These are phyloP conservation scores for Pristiophorus japonicus DNA, from an alignment of 2,113 vertebrate genomes.

Conservation along the genomic window DNA sequence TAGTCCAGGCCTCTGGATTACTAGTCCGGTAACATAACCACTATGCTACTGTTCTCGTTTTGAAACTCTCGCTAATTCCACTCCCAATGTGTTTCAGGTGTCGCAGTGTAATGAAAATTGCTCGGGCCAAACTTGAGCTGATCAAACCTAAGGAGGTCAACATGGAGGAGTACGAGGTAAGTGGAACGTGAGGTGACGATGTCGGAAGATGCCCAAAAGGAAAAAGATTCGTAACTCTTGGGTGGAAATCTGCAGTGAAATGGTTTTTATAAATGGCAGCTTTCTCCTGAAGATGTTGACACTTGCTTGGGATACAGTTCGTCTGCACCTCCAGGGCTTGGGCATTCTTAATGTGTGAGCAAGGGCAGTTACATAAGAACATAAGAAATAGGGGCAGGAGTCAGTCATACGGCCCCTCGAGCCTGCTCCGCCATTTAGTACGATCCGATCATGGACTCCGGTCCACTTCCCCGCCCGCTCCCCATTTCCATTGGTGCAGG, in stretches of 20 bases:
- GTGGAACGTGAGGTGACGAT: constrained; percentile 40
- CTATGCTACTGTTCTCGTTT: no score
- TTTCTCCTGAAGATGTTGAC: not conserved
- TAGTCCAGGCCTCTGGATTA: no score
- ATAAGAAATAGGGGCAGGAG: no score
- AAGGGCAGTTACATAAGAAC: not conserved
- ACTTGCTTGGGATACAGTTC: not conserved
- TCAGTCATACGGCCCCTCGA: no score
- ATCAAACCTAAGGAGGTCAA: constrained; percentile 93
- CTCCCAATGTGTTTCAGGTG: constrained; percentile 60
- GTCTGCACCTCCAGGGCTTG: not conserved
- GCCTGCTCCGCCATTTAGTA: no score
- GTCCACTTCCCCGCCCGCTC: no score
- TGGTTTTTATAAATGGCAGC: not conserved
- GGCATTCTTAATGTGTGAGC: not conserved
- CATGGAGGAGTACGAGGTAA: constrained; percentile 90
- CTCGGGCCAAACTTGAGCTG: constrained; percentile 88
- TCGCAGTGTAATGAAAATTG: constrained; percentile 93
- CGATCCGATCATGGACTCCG: no score
- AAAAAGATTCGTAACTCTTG: not conserved
- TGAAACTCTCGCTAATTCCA: not conserved
- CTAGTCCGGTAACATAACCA: no score
- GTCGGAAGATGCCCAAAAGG: not conserved
- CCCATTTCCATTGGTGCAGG: no score
- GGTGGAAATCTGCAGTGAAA: not conserved